Base-by-base conservation (phyloP, 37 sponge, comb jelly and placozoan genomes). In the Trichoplax adhaerens region DNA sequence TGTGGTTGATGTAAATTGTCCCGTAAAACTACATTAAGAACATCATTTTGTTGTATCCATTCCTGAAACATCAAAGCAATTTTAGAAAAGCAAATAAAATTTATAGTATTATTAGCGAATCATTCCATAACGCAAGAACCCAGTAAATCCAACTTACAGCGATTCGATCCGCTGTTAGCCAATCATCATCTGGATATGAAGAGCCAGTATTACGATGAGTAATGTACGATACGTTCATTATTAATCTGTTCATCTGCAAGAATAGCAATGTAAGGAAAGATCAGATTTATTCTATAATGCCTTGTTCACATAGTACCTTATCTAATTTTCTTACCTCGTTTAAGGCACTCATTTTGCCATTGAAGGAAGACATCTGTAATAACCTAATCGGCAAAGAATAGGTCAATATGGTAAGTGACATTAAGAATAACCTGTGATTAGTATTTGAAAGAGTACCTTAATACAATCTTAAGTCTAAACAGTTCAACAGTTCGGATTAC, bases 271-370 rank as follows among this genome's bases (percentile, higher is more conserved):
- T 70, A 70, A 5, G n/a, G 57, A 12, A n/a, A 62, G n/a, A 7
- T 50, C 68, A 66, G 10, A 8, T 8, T 29, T 29, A 29, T 29
- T 29, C 29, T 29, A 29, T 29, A 29, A 29, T 29, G 10, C 10
- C 68, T 7, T 12, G 12, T 52, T 50, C 49, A 5, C 49, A 66
- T 7, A 12, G 55, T 53, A 4, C 49, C 49, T 47, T 77, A 0
- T 58, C 8, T 61, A 55, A 55, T 50, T 46, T 3, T 62, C 63
- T 49, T 58, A 93, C 81, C 80, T 95, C 92, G 79, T 95, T 95
- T 52, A 95, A 78, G 8, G 97, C 97, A 78, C 91, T 90, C 97
- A 95, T 95, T 68, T 95, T 95, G n/a, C 97, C 97, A 80, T 82
- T 90, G 82, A 95, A 95, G 58, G 89, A 87, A 54, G 86, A 71